Base-by-base conservation (phyloP, 2,797 vertebrate genomes). In the Halcyon smyrnensis region DNA sequence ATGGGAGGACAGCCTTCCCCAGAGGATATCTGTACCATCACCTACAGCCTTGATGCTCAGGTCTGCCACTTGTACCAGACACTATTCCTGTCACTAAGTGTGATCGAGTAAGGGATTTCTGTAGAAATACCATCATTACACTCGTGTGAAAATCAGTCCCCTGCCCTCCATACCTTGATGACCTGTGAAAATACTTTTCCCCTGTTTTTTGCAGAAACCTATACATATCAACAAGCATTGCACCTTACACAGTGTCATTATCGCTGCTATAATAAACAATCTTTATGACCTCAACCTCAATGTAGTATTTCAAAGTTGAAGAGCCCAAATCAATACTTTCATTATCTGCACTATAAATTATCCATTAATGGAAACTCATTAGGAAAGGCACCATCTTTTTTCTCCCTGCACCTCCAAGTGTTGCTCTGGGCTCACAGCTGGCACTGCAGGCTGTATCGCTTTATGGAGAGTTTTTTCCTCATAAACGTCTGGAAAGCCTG, bases 311-410 rank as follows among this genome's bases (percentile, higher is more conserved):
- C 86, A 89, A 50, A 83, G 78, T 82, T 92, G 79, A 94, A 90
- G 71, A 87, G 56, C 81, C 19, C 41, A 3, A 48, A 89, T 96
- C 94, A 93, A 95, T 97, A 95, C 89, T 95, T 95, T 91, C 91
- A 87, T 90, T 94, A 96, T 96, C 93, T 51, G 2, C 60, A 68
- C 56, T 82, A 82, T 95, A 95, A 93, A 96, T 95, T 95, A 77
- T 74, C 95, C 91, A 45, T 94, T 96, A 95, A 86, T 95, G 93
- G 90, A 90, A 87, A 41, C 57, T 96, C 94, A 80, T 95, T 92
- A 90, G 48, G 77, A 62, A 78, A 71, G 53, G 88, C 60, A 71
- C 17, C 2, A 0, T 71, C 70, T 80, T 94, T 94, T 83, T 70
- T 77, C 78, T 85, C 28, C 39, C 70, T 94, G 56, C 24, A 45